Conservation (phyloP, 2,888 invertebrate species). For the Oscheius myriophilus region DNA sequence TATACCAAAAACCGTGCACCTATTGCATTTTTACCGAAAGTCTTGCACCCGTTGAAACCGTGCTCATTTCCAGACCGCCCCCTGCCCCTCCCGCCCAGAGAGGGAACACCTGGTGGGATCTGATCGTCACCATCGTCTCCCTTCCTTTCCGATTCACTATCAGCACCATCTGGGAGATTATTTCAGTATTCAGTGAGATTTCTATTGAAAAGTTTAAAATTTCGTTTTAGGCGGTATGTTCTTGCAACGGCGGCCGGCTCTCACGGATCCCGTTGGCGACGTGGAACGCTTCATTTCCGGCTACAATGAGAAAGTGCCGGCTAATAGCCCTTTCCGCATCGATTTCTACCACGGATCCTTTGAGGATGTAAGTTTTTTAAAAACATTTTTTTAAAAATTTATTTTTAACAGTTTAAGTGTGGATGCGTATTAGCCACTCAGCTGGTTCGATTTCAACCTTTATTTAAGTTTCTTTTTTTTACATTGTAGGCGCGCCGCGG, state of each 20-base stretch:
- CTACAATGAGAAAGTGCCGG: slow-evolving; percentile 7
- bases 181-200: slow-evolving; percentile 24
- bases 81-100: not conserved
- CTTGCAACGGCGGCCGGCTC: slow-evolving; percentile 2
- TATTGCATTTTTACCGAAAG: not conserved
- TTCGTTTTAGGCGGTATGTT: slow-evolving; percentile 18
- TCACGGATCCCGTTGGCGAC: slow-evolving; percentile 30
- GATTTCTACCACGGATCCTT: slow-evolving; percentile 23
- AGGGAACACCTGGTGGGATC: slow-evolving; percentile 31
- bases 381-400: not conserved
- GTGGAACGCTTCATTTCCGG: slow-evolving; percentile 26
- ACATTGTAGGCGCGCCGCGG: too few relatives aligned
- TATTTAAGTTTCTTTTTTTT: too few relatives aligned
- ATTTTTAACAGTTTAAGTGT: too few relatives aligned
- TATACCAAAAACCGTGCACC: too few relatives aligned
- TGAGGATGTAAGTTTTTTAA: slow-evolving; percentile 21
- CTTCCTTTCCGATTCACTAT: slow-evolving; percentile 35
- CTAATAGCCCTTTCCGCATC: not conserved
- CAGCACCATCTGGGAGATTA: slow-evolving; percentile 30
- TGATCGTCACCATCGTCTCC: slow-evolving; percentile 33
- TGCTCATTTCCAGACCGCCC: too few relatives aligned
- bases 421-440: too few relatives aligned
- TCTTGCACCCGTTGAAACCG: not conserved
- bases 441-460: too few relatives aligned
- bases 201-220: too few relatives aligned